These are phyloP conservation scores for Probaryconus sp. DNA, from an alignment of 1,140 invertebrate species.

Conservation along the genomic window DNA sequence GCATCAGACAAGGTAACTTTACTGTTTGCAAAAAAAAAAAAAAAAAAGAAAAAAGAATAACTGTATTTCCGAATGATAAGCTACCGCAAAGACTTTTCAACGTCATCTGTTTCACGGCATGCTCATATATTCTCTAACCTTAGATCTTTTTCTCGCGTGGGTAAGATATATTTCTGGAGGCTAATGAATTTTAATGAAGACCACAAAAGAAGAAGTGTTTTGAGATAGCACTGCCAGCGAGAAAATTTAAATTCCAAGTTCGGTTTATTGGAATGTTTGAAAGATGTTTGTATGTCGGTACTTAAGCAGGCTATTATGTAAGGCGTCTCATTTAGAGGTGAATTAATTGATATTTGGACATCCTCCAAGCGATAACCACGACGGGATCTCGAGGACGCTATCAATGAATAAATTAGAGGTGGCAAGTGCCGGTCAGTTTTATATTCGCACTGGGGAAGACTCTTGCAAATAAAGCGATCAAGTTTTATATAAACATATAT, in stretches of 20 bases:
- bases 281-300: conserved; percentile 33
- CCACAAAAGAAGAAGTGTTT: conserved; percentile 10
- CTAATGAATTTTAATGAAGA: conserved; percentile 62
- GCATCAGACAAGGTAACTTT: conserved; percentile 22
- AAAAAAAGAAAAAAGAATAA: too few relatives aligned
- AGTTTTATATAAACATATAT: conserved; percentile 33
- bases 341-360: too few relatives aligned
- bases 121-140: conserved; percentile 22
- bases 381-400: too few relatives aligned
- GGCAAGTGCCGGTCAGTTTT: conserved; percentile 34
- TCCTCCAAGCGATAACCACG: too few relatives aligned
- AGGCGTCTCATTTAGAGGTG: too few relatives aligned
- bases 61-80: conserved; percentile 30
- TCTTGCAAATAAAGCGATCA: conserved; percentile 52
- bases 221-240: conserved; percentile 28
- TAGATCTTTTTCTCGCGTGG: conserved; percentile 48
- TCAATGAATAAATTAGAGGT: conserved; percentile 24
- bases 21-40: not conserved
- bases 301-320: too few relatives aligned
- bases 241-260: conserved; percentile 16
- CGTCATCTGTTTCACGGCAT: conserved; percentile 21
- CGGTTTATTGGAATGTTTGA: conserved; percentile 21
- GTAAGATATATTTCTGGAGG: conserved; percentile 47
- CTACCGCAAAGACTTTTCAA: conserved; percentile 40
- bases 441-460: conserved; percentile 23